Evolutionary conservation across 1,140 invertebrate species (phyloP), one percentile per base, ranked within the genome.

Genomic region (Popillia japonica): DNA sequence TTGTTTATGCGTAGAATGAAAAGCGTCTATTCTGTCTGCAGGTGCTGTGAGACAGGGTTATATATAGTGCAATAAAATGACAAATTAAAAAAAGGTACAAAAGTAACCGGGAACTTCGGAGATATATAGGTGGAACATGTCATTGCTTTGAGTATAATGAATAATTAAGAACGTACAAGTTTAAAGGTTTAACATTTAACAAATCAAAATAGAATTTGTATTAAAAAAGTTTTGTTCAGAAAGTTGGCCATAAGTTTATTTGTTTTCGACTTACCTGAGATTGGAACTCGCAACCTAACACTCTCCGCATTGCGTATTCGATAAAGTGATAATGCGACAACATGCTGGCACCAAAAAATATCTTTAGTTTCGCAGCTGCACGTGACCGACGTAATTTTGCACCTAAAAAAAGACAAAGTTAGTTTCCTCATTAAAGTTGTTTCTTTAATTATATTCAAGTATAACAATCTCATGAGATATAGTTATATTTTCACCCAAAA

Each of bases 341-440:
- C 94, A 87, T 98, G 96, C 84, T 95, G 93, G 89, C 96, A 98
- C 96, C 96, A 98, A 87, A 95, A 95, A 82, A 96, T 95, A 85
- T 96, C 94, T 80, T 91, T 91, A 77, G 93, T 93, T 83, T 94
- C 94, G 90, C 96, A 97, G 81, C 93, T 96, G 90, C 96, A 98
- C 78, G 92, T 95, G 82, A 96, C 96, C 6, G 94, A 95, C 8
- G 96, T 96, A 84, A 98, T 97, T 87, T 96, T 95, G 86, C 94
- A 94, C 86, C 93, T 94, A 88, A 41, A 87, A 81, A 80, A 77
- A 81, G 78, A 74, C 22, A 34, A 34, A 2, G 27, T 34, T 34
- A 34, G 27, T 34, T 34, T 34, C 27, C 4, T 34, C 1, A 34
- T 34, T 4, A 34, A 34, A 34, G 4, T 34, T 34, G 27, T 34